phyloP scores from a whole-genome alignment of 1,140 invertebrate species.

The Lucilia cuprina region DNA sequence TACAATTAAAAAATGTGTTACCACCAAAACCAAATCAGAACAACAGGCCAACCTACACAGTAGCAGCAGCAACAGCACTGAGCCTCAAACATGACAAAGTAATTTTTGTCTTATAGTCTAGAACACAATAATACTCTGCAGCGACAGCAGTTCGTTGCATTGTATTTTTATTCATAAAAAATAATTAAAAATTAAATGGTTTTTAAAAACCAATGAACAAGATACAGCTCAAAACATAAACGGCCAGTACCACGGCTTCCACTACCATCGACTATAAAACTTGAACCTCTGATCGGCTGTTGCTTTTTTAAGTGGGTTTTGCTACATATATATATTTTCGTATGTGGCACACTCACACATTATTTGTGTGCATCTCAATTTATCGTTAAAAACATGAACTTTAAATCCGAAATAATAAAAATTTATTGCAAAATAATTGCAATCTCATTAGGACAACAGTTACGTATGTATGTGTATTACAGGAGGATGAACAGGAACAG shows the following conservation, averaged over 20 bases:
- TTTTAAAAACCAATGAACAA: not conserved
- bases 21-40: not conserved
- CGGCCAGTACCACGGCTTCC: not conserved
- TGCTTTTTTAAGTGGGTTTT: not conserved
- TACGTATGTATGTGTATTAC: too few species aligned
- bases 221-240: not conserved
- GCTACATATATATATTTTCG: not conserved
- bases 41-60: not conserved
- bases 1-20: conserved; percentile 13
- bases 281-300: not conserved
- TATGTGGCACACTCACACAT: not conserved
- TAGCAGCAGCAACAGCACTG: too few species aligned
- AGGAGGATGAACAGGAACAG: too few species aligned
- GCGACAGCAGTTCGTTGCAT: not conserved
- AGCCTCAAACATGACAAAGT: not conserved
- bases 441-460: conserved; percentile 60
- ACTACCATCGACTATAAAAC: too few species aligned
- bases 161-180: not conserved
- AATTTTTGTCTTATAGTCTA: not conserved
- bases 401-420: conserved; percentile 57
- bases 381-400: conserved; percentile 49
- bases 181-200: conserved; percentile 16
- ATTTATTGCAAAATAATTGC: conserved; percentile 62
- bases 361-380: conserved; percentile 3
- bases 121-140: not conserved